Base-by-base conservation (phyloP, 2,113 vertebrate species). In the Geothlypis trichas region DNA sequence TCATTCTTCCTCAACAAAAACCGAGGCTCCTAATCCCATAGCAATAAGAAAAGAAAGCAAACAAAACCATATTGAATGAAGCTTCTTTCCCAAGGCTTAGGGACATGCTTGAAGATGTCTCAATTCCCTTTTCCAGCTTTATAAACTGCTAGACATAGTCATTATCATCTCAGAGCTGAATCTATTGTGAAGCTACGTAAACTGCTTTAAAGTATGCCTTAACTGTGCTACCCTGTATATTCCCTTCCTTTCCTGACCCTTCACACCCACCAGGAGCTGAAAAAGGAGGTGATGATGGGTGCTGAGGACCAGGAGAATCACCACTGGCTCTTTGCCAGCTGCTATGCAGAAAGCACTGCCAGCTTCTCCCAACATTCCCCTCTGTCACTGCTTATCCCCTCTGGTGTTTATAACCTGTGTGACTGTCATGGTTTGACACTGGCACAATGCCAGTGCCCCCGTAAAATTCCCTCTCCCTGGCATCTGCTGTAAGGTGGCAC, bases 31-130 rank as follows among this genome's bases (percentile, higher is more conserved):
- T 75, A 91, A 84, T 86, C 68, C 31, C 72, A 90, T 62, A 93
- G 28, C 75, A 94, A 72, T 67, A 90, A 89, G 58, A 75, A 80
- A 89, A 62, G 33, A 92, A 95, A 83, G 67, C 57, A 82, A 58
- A 73, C 59, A 62, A 74, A 87, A 26, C 35, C n/a, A 80, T 47
- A 41, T 47, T 71, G 62, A 90, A 85, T 39, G 16, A 86, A 88
- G 27, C 35, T 67, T 74, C 59, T 59, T 76, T 80, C n/a, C 49
- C 57, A 81, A 74, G 69, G 37, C 26, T 68, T 84, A 84, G 28
- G 55, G 37, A 78, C 47, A 37, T 5, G 6, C 39, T 81, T 93
- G 61, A 47, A 90, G 68, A 90, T 84, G 33, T 81, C 65, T 84
- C 76, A 42, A 10, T 90, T 86, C 52, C 47, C 24, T 90, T 90